Evolutionary conservation across 1,140 invertebrate genomes (phyloP), one percentile per base, ranked within the genome.

Genomic region (Neomicropteryx cornuta): DNA sequence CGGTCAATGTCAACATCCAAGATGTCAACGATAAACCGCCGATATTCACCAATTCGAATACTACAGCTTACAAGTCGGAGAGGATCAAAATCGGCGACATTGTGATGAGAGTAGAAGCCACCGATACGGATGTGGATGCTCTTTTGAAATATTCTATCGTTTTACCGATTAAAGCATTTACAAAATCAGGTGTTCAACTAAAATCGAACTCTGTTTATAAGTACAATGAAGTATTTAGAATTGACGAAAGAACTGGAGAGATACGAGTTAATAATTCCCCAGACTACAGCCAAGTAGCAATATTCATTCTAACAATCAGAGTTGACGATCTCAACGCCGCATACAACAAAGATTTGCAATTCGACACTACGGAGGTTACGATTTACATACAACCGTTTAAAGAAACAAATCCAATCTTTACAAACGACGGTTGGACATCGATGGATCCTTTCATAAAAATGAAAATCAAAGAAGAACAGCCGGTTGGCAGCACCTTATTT

Each of bases 1-100:
- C 76, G 2, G 75, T 87, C 0, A 75, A 75, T 24, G 73, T 88
- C 2, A 76, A 73, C 18, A 75, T 90, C 10, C 57, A 75, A 43
- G 85, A 90, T 52, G 80, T 89, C 1, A 89, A 90, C 44, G 86
- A 92, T 51, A 85, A 88, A 50, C 72, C 79, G 10, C 88, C 88
- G 1, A 69, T 60, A 41, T 92, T 90, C 39, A 70, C 77, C 44
- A 71, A 75, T 18, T 68, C 69, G 1, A 69, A 70, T 19, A 79
- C 77, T 47, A 58, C 60, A 0, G 62, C 60, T 11, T 81, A 87
- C 37, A 75, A 86, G 8, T 82, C 81, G 0, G 81, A 85, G 55
- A 67, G 75, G 51, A 73, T 77, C 1, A 65, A 74, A 38, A 70
- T 81, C 19, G 79, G 77, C 47, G 70, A 76, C 44, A 48, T 62